These are phyloP conservation scores for Bradypodion ventrale DNA, from an alignment of 2,797 vertebrate species.

Conservation along the genomic window DNA sequence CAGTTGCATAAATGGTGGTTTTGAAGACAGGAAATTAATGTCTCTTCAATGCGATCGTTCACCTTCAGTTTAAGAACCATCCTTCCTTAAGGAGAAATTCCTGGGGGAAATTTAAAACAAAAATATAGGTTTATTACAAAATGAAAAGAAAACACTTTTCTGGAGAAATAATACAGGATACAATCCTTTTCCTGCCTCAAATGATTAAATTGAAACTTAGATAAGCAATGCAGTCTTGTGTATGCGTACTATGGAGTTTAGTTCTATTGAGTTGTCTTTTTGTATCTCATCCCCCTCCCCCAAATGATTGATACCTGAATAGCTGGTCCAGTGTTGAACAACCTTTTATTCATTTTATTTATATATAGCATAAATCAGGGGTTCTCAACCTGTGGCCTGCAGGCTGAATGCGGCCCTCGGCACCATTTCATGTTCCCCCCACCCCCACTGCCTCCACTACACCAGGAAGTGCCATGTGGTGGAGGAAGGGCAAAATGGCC, in stretches of 20 bases:
- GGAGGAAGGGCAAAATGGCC: too few relatives aligned
- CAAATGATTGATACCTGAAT: neutral
- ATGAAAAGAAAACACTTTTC: conserved; percentile 68
- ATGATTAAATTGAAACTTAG: conserved; percentile 57
- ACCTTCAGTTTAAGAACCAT: conserved; percentile 54
- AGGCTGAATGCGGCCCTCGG: too few relatives aligned
- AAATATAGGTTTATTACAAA: conserved; percentile 66
- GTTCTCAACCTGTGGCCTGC: too few relatives aligned
- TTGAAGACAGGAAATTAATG: conserved; percentile 76
- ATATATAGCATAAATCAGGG: too few relatives aligned
- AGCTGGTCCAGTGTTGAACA: neutral
- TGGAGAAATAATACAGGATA: conserved; percentile 39
- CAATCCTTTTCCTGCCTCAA: conserved; percentile 43
- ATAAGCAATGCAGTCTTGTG: neutral
- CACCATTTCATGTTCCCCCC: too few relatives aligned
- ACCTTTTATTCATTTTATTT: too few relatives aligned
- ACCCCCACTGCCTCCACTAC: too few relatives aligned
- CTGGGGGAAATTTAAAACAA: conserved; percentile 21
- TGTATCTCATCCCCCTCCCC: too few relatives aligned
- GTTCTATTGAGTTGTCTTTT: neutral
- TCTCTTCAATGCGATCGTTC: conserved; percentile 56
- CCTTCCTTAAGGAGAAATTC: conserved; percentile 40
- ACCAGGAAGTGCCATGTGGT: too few relatives aligned
- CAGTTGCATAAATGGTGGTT: conserved; percentile 63
- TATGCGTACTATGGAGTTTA: neutral